phyloP scores from a whole-genome alignment of 53 echinoderm and acorn worm genomes.

The Glandiceps talaboti region DNA sequence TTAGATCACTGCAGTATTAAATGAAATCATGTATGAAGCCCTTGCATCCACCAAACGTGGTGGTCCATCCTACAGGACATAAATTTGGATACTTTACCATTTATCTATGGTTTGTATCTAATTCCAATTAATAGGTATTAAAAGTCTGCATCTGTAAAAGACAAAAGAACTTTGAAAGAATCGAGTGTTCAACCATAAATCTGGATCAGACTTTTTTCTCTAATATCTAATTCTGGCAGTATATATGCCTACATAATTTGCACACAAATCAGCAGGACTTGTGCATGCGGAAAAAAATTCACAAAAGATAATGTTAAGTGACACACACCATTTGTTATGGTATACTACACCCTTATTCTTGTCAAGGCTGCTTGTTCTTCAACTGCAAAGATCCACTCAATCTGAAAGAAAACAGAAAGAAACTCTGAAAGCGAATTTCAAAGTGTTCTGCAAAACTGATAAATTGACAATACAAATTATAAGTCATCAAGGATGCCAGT shows the following conservation, averaged over 20 bases:
- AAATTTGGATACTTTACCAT: not conserved
- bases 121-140: too few relatives aligned
- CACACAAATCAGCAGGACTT: too few relatives aligned
- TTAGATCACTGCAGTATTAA: too few relatives aligned
- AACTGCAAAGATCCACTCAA: too few relatives aligned
- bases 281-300: too few relatives aligned
- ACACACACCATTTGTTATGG: not conserved
- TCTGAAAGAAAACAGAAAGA: constrained; percentile 27
- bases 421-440: constrained; percentile 53
- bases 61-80: not conserved
- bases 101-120: not conserved
- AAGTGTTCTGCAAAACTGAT: constrained; percentile 25
- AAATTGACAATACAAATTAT: not conserved
- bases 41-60: too few relatives aligned
- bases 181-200: too few relatives aligned
- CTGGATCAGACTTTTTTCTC: too few relatives aligned
- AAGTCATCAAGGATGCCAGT: not conserved
- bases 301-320: not conserved
- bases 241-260: too few relatives aligned
- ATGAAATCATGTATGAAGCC: too few relatives aligned
- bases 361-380: not conserved
- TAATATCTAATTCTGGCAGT: too few relatives aligned
- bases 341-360: not conserved
- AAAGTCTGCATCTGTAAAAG: not conserved
- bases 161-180: not conserved